Evolutionary conservation across 2,888 invertebrate species (phyloP), one percentile per base, ranked within the genome.

Genomic region (Stenoptilia bipunctidactyla): DNA sequence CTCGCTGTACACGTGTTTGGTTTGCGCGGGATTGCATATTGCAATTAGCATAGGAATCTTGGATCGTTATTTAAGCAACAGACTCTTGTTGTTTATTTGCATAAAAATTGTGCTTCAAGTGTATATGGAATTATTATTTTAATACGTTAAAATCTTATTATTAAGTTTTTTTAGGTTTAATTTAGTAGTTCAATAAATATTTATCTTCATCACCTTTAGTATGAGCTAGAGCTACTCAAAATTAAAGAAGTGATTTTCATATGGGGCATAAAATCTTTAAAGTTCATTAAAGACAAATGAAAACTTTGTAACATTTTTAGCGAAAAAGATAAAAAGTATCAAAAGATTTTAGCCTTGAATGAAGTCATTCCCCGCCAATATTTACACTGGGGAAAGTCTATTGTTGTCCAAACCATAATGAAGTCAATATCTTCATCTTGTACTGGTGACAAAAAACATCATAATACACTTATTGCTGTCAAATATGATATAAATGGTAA

Each of bases 391-490:
- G 30, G 9, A 9, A 39, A 54, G 50, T 51, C 59, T 52, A 65
- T 63, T 64, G 66, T 69, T 61, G 51, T 52, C 61, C 56, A 58
- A 52, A 50, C 8, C 49, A 53, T 57, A 57, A 66, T 65, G 56
- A 66, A 61, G 55, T 57, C 56, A 66, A 80, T 65, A 57, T 73
- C 82, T 80, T 69, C 68, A 82, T 76, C 56, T 65, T 55, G 53
- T 51, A 51, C 43, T 44, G 49, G 50, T 55, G 55, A 58, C 61
- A 68, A 73, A 74, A 77, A 75, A 64, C 58, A 56, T 55, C 55
- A 61, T 68, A 71, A 76, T 77, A 72, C 71, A 66, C 68, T 76
- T 76, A 82, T 77, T 79, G 72, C 72, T 74, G 80, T 83, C 82
- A 80, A 73, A 77, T 66, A 50, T 70, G 72, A 71, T 77, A 80